Percentiles rank a stretch among this genome's conserved stretches.
These are phyloP conservation scores for Cheilosia scutellata DNA, from an alignment of 2,888 invertebrate genomes.

Conservation along the genomic window DNA sequence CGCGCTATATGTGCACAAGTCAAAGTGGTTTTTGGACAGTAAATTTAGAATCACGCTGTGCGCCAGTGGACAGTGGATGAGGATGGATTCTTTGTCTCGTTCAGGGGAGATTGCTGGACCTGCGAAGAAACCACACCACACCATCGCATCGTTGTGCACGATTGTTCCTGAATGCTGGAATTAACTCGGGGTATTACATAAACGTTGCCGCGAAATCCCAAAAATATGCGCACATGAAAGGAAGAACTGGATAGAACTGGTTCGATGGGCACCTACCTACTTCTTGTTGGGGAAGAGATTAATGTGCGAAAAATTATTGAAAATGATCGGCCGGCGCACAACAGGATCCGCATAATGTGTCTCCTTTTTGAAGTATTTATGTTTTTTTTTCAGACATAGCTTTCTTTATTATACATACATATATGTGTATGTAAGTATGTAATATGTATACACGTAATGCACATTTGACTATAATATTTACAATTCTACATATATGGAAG, in stretches of 20 bases:
- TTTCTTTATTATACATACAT: not conserved
- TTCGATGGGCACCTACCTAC: slow-evolving; percentile 10
- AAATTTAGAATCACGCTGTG: slow-evolving; percentile 54
- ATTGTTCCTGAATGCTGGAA: slow-evolving; percentile 61
- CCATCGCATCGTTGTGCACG: slow-evolving; percentile 33
- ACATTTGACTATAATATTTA: no score
- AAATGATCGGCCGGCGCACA: slow-evolving; percentile 48
- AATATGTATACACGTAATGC: no score
- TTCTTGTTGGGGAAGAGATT: slow-evolving; percentile 58
- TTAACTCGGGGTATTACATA: slow-evolving; percentile 66
- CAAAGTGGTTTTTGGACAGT: slow-evolving; percentile 66
- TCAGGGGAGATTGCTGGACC: slow-evolving; percentile 29
- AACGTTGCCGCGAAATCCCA: slow-evolving; percentile 59
- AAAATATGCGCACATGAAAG: slow-evolving; percentile 49
- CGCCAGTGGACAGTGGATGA: slow-evolving; percentile 57
- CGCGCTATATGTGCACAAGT: slow-evolving; percentile 43
- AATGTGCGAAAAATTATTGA: slow-evolving; percentile 72
- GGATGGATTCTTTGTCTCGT: slow-evolving; percentile 50
- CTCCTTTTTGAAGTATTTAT: slow-evolving; percentile 6
- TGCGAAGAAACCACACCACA: slow-evolving; percentile 10
- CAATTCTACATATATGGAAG: no score
- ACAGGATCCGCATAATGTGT: slow-evolving; percentile 47
- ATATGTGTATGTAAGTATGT: not conserved
- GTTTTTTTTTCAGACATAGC: slow-evolving; percentile 1
- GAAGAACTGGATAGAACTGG: slow-evolving; percentile 66